phyloP scores from a whole-genome alignment of 2,888 invertebrate genomes.

The Lasioglossum morio region DNA sequence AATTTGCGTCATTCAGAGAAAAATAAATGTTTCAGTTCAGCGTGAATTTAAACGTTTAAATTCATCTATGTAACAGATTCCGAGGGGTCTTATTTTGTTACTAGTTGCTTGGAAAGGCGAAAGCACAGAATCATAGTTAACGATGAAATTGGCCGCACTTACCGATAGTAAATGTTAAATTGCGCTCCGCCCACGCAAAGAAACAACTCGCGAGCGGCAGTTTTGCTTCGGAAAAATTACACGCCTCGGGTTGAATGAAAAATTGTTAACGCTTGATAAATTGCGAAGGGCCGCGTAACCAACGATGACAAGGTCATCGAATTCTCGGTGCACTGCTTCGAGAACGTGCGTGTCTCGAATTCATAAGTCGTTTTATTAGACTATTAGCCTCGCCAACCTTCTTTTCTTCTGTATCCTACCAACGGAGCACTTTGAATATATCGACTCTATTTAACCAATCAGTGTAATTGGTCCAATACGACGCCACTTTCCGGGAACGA shows the following conservation, averaged over 20 bases:
- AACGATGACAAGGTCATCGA: slow-evolving; percentile 39
- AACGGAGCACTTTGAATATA: slow-evolving; percentile 46
- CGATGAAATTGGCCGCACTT: neutral
- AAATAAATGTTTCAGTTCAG: neutral
- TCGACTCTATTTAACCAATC: slow-evolving; percentile 58
- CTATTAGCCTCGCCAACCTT: slow-evolving; percentile 53
- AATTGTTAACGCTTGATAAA: slow-evolving; percentile 25
- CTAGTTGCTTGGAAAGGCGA: neutral
- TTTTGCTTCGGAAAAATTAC: neutral
- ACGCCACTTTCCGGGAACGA: slow-evolving; percentile 25
- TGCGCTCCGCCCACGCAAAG: neutral
- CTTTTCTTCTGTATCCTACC: slow-evolving; percentile 20
- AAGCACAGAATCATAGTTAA: neutral
- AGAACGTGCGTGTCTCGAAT: slow-evolving; percentile 58
- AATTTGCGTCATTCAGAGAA: neutral
- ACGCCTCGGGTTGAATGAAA: neutral
- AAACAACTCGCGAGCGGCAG: neutral
- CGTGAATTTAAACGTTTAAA: no score
- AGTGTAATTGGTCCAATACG: slow-evolving; percentile 45
- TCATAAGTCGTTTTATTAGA: slow-evolving; percentile 62
- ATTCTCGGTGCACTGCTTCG: slow-evolving; percentile 43
- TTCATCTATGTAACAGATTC: neutral
- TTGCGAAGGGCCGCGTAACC: neutral
- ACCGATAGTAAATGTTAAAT: slow-evolving; percentile 1
- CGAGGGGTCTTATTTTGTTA: neutral